Conservation (phyloP, 1,140 invertebrate genomes). For the Archivesica marissinica region DNA sequence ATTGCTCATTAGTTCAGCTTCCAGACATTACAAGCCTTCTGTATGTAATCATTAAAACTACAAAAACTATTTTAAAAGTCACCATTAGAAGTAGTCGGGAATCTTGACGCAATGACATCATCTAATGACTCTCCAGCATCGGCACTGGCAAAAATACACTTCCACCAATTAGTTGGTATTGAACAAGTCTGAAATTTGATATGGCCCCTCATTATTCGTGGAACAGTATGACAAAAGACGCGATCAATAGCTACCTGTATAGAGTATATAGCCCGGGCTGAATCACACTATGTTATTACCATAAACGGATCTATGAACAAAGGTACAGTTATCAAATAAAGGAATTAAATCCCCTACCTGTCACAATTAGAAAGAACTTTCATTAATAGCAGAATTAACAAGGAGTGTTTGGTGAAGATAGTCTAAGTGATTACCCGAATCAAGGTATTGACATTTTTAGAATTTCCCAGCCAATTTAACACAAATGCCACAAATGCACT, state of each 20-base stretch:
- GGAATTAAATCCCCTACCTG: background rate
- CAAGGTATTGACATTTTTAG: background rate
- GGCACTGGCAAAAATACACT: background rate
- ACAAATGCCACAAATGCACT: background rate
- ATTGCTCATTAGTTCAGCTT: too few species aligned
- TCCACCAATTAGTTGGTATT: background rate
- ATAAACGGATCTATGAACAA: too few species aligned
- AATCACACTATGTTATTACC: too few species aligned
- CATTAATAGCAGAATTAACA: background rate
- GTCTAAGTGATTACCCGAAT: background rate
- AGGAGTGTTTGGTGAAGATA: background rate
- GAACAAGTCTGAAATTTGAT: background rate
- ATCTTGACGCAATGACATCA: constrained; percentile 1
- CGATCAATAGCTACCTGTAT: background rate
- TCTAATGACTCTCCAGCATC: background rate
- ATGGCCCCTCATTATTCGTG: background rate
- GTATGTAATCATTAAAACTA: too few species aligned
- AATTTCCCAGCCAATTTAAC: background rate
- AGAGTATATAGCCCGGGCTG: background rate
- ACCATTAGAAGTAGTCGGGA: background rate
- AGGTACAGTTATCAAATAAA: too few species aligned
- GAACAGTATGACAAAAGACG: background rate
- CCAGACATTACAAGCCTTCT: too few species aligned
- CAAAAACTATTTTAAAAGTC: too few species aligned
- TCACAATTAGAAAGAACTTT: background rate